Conservation (phyloP, 2,113 vertebrate genomes). For the Machaerirhynchus nigripectus region DNA sequence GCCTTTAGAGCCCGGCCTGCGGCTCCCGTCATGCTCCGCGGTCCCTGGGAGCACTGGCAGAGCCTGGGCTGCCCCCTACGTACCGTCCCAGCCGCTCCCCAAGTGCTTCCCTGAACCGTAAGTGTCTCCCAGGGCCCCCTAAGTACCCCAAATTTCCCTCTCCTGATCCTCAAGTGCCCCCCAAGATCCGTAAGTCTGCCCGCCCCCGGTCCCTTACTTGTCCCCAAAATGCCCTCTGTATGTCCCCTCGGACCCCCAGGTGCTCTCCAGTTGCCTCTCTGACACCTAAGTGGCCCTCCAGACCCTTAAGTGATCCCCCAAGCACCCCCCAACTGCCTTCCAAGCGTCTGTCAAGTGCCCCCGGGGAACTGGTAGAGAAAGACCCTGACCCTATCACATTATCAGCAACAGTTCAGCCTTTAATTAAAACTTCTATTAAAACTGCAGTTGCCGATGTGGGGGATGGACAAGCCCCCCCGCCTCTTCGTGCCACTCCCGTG, state of each 20-base stretch:
- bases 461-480: not conserved
- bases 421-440: not conserved
- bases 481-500: not conserved
- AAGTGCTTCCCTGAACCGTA: not conserved
- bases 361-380: not conserved
- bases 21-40: not conserved
- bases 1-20: not conserved
- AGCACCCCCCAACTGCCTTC: too few relatives aligned
- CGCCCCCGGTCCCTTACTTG: too few relatives aligned
- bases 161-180: too few relatives aligned
- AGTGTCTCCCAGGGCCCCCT: not conserved
- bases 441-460: not conserved
- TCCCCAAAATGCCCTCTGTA: too few relatives aligned
- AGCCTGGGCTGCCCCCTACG: not conserved
- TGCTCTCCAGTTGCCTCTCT: too few relatives aligned
- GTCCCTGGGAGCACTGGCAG: fast-evolving
- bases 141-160: not conserved
- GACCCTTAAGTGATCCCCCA: not conserved
- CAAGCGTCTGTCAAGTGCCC: not conserved
- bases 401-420: not conserved
- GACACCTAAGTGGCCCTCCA: not conserved
- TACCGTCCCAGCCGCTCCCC: not conserved
- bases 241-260: not conserved
- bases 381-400: not conserved
- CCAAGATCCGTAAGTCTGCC: too few relatives aligned